phyloP scores from a whole-genome alignment of 1,140 invertebrate species.

The Varroa destructor region DNA sequence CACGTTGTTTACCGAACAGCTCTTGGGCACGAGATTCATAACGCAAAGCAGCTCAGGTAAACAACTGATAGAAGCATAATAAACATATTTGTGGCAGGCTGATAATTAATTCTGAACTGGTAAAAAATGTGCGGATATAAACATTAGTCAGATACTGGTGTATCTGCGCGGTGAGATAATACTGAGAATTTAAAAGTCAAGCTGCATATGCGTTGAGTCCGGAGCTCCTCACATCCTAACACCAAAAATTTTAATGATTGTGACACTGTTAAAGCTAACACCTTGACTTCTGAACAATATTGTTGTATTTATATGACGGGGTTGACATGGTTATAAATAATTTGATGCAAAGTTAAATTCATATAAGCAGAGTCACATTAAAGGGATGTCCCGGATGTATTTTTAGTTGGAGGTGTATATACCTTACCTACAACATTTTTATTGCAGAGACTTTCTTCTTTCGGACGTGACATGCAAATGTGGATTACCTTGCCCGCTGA shows the following conservation, averaged over 20 bases:
- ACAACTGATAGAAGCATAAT: neutral
- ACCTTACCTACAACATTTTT: neutral
- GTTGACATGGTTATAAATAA: too few relatives aligned
- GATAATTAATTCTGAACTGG: neutral
- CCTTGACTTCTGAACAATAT: too few relatives aligned
- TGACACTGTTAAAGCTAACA: too few relatives aligned
- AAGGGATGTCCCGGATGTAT: neutral
- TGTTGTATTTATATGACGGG: too few relatives aligned
- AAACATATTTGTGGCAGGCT: neutral
- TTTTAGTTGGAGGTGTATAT: neutral
- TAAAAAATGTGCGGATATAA: too few relatives aligned
- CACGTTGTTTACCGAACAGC: neutral
- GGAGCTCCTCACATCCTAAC: too few relatives aligned
- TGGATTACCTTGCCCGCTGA: slow-evolving; percentile 7
- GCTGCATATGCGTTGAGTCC: too few relatives aligned
- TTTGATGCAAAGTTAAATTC: too few relatives aligned
- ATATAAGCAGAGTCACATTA: neutral
- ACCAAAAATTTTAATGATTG: too few relatives aligned
- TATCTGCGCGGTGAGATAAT: too few relatives aligned
- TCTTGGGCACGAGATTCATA: slow-evolving; percentile 15
- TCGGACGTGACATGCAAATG: slow-evolving; percentile 23
- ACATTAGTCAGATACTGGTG: too few relatives aligned
- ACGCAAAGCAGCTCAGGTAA: slow-evolving; percentile 3
- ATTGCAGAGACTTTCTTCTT: slow-evolving; percentile 16
- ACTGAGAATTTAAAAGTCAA: too few relatives aligned